phyloP scores from a whole-genome alignment of 2,113 vertebrate genomes.

The Urocynchramus pylzowi region DNA sequence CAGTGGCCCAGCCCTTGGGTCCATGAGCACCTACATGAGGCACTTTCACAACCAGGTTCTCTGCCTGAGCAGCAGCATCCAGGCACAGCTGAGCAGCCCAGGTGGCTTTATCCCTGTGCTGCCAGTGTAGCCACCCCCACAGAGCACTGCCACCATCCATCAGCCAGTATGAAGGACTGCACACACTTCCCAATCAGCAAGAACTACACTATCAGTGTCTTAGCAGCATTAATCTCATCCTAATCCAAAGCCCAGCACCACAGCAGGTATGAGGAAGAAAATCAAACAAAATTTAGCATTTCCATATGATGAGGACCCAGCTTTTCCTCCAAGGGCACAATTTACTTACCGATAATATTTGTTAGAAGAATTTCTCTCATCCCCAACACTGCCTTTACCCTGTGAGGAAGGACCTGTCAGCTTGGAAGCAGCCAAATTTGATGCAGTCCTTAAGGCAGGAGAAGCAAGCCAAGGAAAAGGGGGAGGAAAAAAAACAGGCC shows the following conservation, averaged over 20 bases:
- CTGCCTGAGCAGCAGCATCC: not conserved
- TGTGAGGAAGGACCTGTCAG: conserved; percentile 77
- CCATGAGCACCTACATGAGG: not conserved
- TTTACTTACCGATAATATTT: conserved; percentile 79
- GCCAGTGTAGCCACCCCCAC: not conserved
- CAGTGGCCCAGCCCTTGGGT: not conserved
- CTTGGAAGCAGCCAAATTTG: conserved; percentile 77
- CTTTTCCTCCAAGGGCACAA: not conserved
- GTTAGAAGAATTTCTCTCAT: conserved; percentile 80
- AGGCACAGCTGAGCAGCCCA: not conserved
- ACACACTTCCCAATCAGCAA: not conserved
- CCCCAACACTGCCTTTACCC: conserved; percentile 78
- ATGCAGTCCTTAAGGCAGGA: conserved; percentile 72
- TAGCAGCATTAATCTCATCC: not conserved
- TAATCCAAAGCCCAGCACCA: not conserved
- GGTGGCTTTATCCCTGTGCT: not conserved
- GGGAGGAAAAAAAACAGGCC: conserved; percentile 51
- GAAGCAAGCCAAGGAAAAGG: conserved; percentile 50
- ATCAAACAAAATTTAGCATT: not conserved
- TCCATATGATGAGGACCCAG: not conserved
- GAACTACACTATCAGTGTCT: not conserved
- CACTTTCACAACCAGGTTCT: rapidly evolving
- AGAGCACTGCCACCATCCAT: not conserved
- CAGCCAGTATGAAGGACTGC: not conserved
- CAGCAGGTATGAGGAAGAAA: not conserved